Base-by-base conservation (phyloP, 2,113 vertebrate species). In the Otis tarda region DNA sequence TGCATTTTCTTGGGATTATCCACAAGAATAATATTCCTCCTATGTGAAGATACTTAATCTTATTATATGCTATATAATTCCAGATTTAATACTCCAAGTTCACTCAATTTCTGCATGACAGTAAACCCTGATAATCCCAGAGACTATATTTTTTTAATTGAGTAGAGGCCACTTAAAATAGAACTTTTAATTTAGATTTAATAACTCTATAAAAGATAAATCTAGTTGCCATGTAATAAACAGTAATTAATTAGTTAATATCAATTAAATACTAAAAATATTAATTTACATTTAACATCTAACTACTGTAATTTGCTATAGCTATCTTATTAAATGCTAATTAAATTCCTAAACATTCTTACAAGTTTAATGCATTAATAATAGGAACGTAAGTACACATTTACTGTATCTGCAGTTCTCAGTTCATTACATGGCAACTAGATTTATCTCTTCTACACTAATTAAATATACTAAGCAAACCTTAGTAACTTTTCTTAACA, bases 311-410 rank as follows among this genome's bases (percentile, higher is more conserved):
- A 98, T 98, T 98, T 98, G 96, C 97, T 98, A 98, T 97, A 98
- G 98, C 97, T 98, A 98, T 98, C 98, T 98, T 98, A 98, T 98
- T 98, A 98, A 98, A 98, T 98, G 98, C 97, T 98, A 98, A 98
- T 98, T 98, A 98, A 98, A 98, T 98, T 98, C 95, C 97, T 98
- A 98, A 98, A 98, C 98, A 98, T 98, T 98, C 98, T 98, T 98
- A 98, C 97, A 98, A 98, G 97, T 98, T 98, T 98, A 98, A 98
- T 98, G 98, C 98, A 98, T 98, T 98, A 98, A 98, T 98, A 98
- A 98, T 97, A 98, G 96, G 98, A 98, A 97, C 14, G 95, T 98
- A 98, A 98, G 98, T 98, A 98, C 98, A 98, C 98, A 98, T 98
- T 98, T 98, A 98, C 98, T 98, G 96, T 98, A 98, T 98, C 98